Evolutionary conservation across 2,797 vertebrate genomes (phyloP).

Genomic region (Acanthurus tractus): DNA sequence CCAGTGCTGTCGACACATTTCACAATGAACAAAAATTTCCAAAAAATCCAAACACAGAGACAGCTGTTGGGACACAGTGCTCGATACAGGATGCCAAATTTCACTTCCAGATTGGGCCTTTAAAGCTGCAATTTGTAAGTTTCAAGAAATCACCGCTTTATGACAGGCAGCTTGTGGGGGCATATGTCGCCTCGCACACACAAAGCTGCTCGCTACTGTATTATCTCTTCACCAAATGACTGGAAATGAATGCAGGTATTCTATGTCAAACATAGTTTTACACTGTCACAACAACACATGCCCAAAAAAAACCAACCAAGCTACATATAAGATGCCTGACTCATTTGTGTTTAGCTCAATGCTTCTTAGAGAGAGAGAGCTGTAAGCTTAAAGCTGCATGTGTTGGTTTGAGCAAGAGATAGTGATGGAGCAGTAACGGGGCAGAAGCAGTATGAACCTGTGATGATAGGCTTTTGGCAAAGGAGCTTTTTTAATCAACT

Average conservation of each 20-base stretch:
- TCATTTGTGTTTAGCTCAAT: slow-evolving; percentile 56
- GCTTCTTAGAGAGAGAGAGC: slow-evolving; percentile 54
- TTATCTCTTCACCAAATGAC: slow-evolving; percentile 65
- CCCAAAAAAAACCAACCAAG: slow-evolving; percentile 62
- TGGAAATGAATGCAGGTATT: slow-evolving; percentile 66
- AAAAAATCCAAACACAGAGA: slow-evolving; percentile 53
- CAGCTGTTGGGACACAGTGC: slow-evolving; percentile 66
- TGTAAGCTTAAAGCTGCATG: slow-evolving; percentile 68
- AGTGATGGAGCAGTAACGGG: slow-evolving; percentile 42
- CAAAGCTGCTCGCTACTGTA: slow-evolving; percentile 66
- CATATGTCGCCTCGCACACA: slow-evolving; percentile 60
- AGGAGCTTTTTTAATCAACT: slow-evolving; percentile 57
- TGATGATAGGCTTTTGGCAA: slow-evolving; percentile 57
- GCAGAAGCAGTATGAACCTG: slow-evolving; percentile 54
- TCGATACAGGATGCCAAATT: slow-evolving; percentile 61
- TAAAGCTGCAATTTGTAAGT: slow-evolving; percentile 86
- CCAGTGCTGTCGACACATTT: slow-evolving; percentile 49
- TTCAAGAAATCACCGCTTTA: slow-evolving; percentile 75
- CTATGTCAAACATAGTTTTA: slow-evolving; percentile 75
- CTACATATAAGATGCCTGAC: slow-evolving; percentile 66
- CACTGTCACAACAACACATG: slow-evolving; percentile 67
- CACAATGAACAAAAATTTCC: slow-evolving; percentile 48
- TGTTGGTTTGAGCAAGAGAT: slow-evolving; percentile 55
- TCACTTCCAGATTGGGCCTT: slow-evolving; percentile 82
- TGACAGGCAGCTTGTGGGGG: slow-evolving; percentile 72